Evolutionary conservation across 2,888 invertebrate genomes (phyloP).

Genomic region (Odontothrips loti): DNA sequence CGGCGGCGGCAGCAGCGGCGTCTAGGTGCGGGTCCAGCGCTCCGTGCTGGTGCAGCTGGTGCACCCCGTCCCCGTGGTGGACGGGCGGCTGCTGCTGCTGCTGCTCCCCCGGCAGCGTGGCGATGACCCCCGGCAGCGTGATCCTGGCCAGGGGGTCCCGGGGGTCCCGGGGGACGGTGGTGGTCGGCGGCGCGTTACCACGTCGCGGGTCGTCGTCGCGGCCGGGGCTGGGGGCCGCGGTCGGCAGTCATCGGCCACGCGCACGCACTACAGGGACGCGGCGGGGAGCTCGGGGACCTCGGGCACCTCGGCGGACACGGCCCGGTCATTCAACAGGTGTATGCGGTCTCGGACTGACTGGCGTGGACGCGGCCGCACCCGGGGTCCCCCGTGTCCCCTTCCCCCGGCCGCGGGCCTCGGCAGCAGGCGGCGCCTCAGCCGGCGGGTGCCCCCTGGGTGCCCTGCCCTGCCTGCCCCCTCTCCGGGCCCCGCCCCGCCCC

Average conservation of each 20-base stretch:
- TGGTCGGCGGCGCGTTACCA: not conserved
- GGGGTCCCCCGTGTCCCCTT: no score
- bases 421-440: not conserved
- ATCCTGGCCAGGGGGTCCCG: not conserved
- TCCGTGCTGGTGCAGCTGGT: conserved; percentile 6
- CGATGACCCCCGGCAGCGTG: conserved; percentile 11
- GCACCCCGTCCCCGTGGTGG: not conserved
- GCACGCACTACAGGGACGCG: not conserved
- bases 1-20: not conserved
- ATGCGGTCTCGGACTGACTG: no score
- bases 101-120: conserved; percentile 20
- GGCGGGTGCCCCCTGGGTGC: not conserved
- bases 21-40: conserved; percentile 17
- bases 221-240: not conserved
- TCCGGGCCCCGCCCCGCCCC: not conserved
- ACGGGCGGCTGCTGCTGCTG: not conserved
- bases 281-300: not conserved
- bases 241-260: not conserved
- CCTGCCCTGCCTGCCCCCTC: not conserved
- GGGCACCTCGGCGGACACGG: not conserved
- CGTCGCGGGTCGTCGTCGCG: not conserved
- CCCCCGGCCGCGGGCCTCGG: no score
- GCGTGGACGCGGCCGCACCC: no score
- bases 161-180: not conserved
- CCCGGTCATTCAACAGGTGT: no score